Conservation (phyloP, 2,888 invertebrate genomes). For the Rhamphomyia laevipes region DNA sequence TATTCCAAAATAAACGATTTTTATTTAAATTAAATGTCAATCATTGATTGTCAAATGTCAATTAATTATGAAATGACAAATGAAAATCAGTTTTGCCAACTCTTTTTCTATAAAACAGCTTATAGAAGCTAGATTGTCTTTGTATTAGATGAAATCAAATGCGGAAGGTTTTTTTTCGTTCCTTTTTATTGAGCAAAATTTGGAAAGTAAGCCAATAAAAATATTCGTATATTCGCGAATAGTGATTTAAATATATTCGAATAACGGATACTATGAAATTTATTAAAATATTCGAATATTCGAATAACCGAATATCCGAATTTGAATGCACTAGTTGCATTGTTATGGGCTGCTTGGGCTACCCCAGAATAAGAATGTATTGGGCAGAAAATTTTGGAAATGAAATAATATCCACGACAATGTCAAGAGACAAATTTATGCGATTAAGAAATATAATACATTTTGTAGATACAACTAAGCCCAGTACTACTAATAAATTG, state of each 20-base stretch:
- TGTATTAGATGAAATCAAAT: too few relatives aligned
- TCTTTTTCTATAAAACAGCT: neutral
- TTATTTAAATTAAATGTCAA: too few relatives aligned
- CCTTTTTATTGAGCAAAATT: neutral
- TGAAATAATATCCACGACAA: neutral
- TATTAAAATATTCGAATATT: too few relatives aligned
- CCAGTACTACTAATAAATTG: constrained; percentile 13
- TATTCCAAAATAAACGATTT: too few relatives aligned
- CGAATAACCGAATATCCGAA: too few relatives aligned
- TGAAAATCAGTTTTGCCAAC: neutral
- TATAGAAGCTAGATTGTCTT: too few relatives aligned
- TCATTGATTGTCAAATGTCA: too few relatives aligned
- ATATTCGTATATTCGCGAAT: neutral
- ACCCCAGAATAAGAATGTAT: neutral
- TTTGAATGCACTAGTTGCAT: neutral
- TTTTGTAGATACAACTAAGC: constrained; percentile 5
- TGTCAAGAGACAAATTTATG: neutral
- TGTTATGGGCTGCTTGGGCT: neutral
- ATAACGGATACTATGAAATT: too few relatives aligned
- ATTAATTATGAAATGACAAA: too few relatives aligned
- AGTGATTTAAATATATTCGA: too few relatives aligned
- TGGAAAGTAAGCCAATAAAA: neutral
- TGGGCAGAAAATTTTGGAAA: neutral
- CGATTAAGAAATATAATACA: neutral
- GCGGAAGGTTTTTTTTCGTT: too few relatives aligned